Percentiles rank a stretch among this genome's conserved stretches.
These are phyloP conservation scores for Ferdinandea cuprea DNA, from an alignment of 2,888 invertebrate species.

Conservation along the genomic window DNA sequence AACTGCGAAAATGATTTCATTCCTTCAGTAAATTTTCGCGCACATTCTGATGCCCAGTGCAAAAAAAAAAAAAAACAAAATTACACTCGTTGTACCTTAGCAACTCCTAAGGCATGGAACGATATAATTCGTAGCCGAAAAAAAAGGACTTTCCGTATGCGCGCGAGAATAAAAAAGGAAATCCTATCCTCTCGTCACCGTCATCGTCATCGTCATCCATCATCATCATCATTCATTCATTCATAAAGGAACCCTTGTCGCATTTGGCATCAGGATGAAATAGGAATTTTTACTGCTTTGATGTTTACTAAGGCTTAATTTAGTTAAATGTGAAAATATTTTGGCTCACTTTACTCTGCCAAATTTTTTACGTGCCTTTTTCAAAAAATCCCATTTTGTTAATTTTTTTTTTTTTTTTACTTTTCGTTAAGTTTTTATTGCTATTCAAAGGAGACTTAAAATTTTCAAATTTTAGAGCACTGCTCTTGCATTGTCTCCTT, in stretches of 20 bases:
- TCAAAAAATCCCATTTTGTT: background rate
- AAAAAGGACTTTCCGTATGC: constrained; percentile 20
- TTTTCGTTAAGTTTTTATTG: background rate
- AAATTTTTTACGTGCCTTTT: constrained; percentile 24
- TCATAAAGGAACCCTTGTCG: constrained; percentile 53
- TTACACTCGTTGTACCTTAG: constrained; percentile 6
- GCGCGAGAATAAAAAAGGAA: constrained; percentile 10
- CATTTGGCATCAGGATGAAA: constrained; percentile 54
- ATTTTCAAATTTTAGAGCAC: background rate
- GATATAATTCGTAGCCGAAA: constrained; percentile 42
- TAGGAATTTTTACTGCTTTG: constrained; percentile 59
- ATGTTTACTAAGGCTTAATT: constrained; percentile 65
- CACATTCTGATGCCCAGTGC: constrained; percentile 41
- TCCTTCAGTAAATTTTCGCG: constrained; percentile 31
- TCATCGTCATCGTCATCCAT: constrained; percentile 7
- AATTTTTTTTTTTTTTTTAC: background rate
- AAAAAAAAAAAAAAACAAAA: constrained; percentile 1
- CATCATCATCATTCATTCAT: constrained; percentile 60
- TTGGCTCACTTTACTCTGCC: constrained; percentile 32
- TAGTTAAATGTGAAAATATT: constrained; percentile 65
- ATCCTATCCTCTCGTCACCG: constrained; percentile 12
- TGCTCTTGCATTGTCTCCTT: constrained; percentile 11
- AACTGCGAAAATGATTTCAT: constrained; percentile 46
- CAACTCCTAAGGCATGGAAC: constrained; percentile 9
- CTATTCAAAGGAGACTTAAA: too few species aligned